Conservation (phyloP, 1,140 invertebrate species). For the Wiebesia pumilae region DNA sequence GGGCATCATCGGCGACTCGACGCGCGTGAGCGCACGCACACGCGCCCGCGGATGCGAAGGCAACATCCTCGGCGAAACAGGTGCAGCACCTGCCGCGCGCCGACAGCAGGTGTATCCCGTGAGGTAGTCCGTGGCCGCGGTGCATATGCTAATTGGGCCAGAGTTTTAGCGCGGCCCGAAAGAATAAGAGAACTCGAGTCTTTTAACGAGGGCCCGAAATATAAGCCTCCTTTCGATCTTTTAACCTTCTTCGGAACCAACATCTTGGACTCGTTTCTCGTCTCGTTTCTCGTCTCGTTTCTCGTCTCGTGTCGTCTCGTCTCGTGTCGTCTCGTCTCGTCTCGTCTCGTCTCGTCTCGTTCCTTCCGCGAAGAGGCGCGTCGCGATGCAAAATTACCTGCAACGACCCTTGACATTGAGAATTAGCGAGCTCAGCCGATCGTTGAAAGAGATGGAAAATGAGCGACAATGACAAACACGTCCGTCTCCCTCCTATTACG, state of each 20-base stretch:
- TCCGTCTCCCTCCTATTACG: too few species aligned
- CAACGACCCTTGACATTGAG: too few species aligned
- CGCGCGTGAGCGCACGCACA: background rate
- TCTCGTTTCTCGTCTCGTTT: background rate
- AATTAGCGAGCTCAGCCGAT: too few species aligned
- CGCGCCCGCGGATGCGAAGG: background rate
- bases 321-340: background rate
- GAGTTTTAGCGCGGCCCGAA: conserved; percentile 65
- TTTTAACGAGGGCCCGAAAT: conserved; percentile 22
- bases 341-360: background rate
- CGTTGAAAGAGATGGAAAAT: too few species aligned
- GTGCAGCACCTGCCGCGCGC: conserved; percentile 63
- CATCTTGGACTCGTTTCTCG: background rate
- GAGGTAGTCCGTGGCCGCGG: conserved; percentile 62
- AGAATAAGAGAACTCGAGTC: background rate
- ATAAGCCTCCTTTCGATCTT: conserved; percentile 54
- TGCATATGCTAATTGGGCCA: conserved; percentile 73
- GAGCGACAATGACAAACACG: too few species aligned
- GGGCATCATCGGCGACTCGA: background rate
- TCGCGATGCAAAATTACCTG: background rate
- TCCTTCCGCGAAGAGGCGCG: background rate
- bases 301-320: conserved; percentile 48
- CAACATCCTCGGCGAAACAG: conserved; percentile 57
- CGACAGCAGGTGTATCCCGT: conserved; percentile 71
- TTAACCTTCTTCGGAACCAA: conserved; percentile 33